A percentile compares a stretch with the other conserved stretches of the same genome.
Evolutionary conservation across 2,113 vertebrate genomes (phyloP).

Genomic region (Micromys minutus): DNA sequence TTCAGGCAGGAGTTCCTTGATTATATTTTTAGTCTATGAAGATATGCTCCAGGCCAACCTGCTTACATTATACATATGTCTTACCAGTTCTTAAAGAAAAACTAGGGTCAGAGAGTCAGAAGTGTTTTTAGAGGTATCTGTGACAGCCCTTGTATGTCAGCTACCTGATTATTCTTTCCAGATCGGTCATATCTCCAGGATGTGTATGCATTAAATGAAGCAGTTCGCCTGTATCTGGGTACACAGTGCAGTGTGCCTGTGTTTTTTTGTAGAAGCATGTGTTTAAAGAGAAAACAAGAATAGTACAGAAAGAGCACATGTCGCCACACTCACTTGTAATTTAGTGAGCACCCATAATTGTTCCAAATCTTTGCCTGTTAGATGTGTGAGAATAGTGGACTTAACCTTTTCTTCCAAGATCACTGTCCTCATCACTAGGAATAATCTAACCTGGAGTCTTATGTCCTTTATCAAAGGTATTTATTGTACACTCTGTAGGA

Average conservation of each 20-base stretch:
- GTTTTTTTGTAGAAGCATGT: neutral
- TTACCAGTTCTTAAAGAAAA: neutral
- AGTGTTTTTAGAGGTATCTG: neutral
- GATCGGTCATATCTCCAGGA: neutral
- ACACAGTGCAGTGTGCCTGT: neutral
- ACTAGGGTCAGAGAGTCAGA: neutral
- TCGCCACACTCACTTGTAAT: neutral
- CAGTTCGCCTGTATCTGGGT: neutral
- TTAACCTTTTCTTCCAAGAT: neutral
- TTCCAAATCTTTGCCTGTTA: neutral
- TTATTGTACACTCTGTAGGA: neutral
- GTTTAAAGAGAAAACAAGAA: neutral
- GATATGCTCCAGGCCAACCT: neutral
- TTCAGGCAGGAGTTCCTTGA: neutral
- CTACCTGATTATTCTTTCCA: neutral
- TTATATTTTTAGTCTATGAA: neutral
- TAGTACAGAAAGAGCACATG: neutral
- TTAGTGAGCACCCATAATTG: neutral
- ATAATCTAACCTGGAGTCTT: neutral
- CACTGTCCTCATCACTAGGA: neutral
- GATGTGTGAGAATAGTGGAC: neutral
- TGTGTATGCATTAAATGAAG: neutral
- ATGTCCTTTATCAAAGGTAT: neutral
- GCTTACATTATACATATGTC: neutral
- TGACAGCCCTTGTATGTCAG: neutral